Percentiles rank a stretch among this genome's conserved stretches.
Conservation (phyloP, 1,140 invertebrate species). For the Drosophila lini region DNA sequence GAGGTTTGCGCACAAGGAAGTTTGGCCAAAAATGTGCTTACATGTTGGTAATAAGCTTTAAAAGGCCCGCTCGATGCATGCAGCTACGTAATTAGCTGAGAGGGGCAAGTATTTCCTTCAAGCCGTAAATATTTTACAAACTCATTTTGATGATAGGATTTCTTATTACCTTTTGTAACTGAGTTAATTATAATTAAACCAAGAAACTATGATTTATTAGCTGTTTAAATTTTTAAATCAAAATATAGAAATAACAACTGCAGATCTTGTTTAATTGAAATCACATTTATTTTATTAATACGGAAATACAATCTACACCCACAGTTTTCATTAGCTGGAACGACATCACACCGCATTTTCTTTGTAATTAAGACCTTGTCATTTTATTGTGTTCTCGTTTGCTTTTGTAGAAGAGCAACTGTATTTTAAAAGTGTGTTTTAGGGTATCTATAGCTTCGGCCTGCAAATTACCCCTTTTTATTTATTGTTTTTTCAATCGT, state of each 20-base stretch:
- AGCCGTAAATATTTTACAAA: neutral
- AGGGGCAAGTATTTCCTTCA: conserved; percentile 1
- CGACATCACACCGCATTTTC: neutral
- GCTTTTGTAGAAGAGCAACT: neutral
- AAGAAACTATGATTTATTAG: neutral
- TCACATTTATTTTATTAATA: too few species aligned
- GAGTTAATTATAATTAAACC: neutral
- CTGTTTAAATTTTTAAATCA: too few species aligned
- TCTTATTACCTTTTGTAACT: neutral
- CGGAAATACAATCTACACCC: neutral
- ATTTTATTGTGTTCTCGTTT: neutral
- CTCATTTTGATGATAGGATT: neutral
- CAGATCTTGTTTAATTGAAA: too few species aligned
- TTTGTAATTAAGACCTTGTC: neutral
- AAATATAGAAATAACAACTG: too few species aligned
- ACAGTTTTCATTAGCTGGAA: neutral
- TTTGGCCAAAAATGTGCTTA: conserved; percentile 2
- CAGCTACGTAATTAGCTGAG: conserved; percentile 5
- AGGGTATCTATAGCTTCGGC: conserved; percentile 22
- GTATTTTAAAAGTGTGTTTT: neutral
- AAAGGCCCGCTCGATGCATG: neutral
- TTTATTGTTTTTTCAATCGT: conserved; percentile 22
- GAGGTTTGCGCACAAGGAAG: conserved; percentile 12
- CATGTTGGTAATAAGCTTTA: conserved; percentile 4
- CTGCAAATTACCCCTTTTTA: conserved; percentile 11